These are phyloP conservation scores for Colletes gigas DNA, from an alignment of 1,140 invertebrate species.

Conservation along the genomic window DNA sequence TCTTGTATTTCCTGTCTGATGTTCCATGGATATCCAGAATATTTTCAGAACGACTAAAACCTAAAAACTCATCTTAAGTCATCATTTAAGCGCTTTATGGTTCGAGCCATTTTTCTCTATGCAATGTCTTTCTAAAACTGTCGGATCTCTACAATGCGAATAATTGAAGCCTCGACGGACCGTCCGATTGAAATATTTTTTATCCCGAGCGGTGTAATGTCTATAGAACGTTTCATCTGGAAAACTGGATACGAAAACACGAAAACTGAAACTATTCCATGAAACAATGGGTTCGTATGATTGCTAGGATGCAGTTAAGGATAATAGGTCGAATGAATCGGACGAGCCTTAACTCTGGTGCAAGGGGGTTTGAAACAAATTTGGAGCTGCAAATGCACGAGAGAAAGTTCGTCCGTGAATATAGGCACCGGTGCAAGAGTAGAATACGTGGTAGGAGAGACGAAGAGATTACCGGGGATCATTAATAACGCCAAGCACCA, in stretches of 20 bases:
- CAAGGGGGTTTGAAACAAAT: conserved; percentile 61
- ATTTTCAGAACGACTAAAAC: too few relatives aligned
- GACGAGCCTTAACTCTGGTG: conserved; percentile 57
- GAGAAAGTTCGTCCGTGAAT: conserved; percentile 57
- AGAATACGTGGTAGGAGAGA: conserved; percentile 42
- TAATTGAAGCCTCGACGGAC: background rate
- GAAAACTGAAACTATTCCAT: conserved; percentile 46
- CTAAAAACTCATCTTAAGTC: too few relatives aligned
- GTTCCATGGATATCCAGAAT: too few relatives aligned
- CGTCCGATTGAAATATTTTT: background rate
- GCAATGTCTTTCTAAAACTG: too few relatives aligned
- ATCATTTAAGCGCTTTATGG: too few relatives aligned
- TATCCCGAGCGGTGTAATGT: too few relatives aligned
- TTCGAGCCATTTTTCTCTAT: too few relatives aligned
- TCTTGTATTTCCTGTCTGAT: too few relatives aligned
- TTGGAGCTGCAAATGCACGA: conserved; percentile 57
- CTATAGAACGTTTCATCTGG: background rate
- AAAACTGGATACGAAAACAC: conserved; percentile 38
- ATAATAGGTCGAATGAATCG: conserved; percentile 65
- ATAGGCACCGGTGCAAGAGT: conserved; percentile 26
- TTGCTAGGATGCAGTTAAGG: conserved; percentile 61
- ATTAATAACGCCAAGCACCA: conserved; percentile 69
- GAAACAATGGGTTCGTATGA: conserved; percentile 56
- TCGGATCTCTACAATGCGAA: too few relatives aligned
- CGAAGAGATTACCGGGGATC: conserved; percentile 68